Base-by-base conservation (phyloP, 2,113 vertebrate species). In the Aramus guarauna region DNA sequence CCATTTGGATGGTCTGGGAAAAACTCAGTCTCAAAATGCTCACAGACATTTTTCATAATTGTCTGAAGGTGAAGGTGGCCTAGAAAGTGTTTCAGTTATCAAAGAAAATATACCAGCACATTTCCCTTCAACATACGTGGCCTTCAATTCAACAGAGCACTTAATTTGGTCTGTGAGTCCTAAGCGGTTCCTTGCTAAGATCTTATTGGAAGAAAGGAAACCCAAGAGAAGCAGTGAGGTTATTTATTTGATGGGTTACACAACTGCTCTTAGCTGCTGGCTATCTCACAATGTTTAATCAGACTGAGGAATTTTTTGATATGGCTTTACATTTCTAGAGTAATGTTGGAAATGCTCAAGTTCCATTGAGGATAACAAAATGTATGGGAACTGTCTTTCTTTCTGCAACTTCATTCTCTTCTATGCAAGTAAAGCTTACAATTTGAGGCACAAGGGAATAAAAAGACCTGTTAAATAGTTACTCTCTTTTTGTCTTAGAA, bases 391-490 rank as follows among this genome's bases (percentile, higher is more conserved):
- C 36, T 93, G 15, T 62, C 77, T 68, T 87, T 90, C 82, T 97
- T 94, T 96, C 95, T 60, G 19, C 92, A 97, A 47, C 90, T 94
- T 96, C 62, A 87, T 86, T 85, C 93, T 96, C 89, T 84, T 97
- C 59, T 64, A 64, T 73, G 82, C 72, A 91, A 85, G 37, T 4
- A 85, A 94, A 96, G 64, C 60, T 96, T 78, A 88, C 58, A 50
- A 47, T 87, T 84, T 92, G 84, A 91, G 80, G 60, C 92, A 84
- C 63, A 34, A 45, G 86, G 85, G 83, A 89, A 82, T 50, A 60
- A 89, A 96, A 82, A 81, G 59, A 94, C 62, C 84, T 92, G 83
- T 91, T 97, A 96, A 97, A 97, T 43, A 87, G 69, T 96, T 95
- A 72, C 34, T 76, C 2, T 43, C 9, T 47, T 89, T 90, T 88